Percentiles rank a stretch among this genome's conserved stretches.
phyloP scores from a whole-genome alignment of 2,113 vertebrate genomes.

The Pollimyrus isidori region DNA sequence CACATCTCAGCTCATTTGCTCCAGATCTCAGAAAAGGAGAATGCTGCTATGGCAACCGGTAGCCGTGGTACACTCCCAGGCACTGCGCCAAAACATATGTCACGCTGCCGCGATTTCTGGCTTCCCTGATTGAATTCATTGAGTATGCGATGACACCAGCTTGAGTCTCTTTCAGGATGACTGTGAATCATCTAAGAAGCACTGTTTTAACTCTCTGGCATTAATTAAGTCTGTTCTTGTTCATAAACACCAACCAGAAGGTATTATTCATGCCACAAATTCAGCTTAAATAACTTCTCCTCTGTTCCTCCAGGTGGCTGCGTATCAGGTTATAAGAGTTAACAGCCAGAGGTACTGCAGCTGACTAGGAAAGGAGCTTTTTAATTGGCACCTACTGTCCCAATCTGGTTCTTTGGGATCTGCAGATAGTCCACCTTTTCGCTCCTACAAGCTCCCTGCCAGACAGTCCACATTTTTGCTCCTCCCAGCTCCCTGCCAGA shows the following conservation, averaged over 20 bases:
- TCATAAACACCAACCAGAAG: neutral
- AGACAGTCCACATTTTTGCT: neutral
- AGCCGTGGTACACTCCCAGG: neutral
- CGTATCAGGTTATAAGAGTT: neutral
- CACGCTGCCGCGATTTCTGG: neutral
- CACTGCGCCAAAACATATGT: neutral
- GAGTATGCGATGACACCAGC: neutral
- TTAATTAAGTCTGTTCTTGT: neutral
- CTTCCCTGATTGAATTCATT: neutral
- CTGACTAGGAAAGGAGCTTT: neutral
- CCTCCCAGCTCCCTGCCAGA: no score
- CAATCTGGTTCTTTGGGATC: neutral
- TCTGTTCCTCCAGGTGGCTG: neutral
- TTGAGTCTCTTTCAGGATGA: neutral
- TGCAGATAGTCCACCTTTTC: neutral
- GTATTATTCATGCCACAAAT: conserved; percentile 1
- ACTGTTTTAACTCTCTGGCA: neutral
- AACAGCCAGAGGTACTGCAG: neutral
- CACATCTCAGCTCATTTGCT: conserved; percentile 14
- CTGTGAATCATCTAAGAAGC: neutral
- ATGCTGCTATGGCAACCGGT: conserved; percentile 52
- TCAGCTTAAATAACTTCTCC: neutral
- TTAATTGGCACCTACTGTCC: neutral
- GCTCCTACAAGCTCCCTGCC: neutral
- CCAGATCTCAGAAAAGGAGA: conserved; percentile 30